phyloP scores from a whole-genome alignment of 2,888 invertebrate genomes.

The Strigamia transsilvanica region DNA sequence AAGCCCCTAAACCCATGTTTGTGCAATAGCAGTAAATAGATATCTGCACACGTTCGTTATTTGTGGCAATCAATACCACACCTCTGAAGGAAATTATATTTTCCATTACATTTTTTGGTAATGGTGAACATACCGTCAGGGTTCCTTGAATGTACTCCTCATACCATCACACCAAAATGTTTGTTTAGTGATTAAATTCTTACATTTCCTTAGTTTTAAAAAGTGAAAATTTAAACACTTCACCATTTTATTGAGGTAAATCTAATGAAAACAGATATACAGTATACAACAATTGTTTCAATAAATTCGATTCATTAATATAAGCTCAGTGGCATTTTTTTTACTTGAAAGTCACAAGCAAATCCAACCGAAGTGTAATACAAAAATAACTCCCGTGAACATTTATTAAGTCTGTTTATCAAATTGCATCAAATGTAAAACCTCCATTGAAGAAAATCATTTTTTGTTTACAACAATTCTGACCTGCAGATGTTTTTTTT shows the following conservation, averaged over 20 bases:
- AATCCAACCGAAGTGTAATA: neutral
- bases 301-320: neutral
- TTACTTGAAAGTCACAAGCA: neutral
- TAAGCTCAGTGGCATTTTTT: neutral
- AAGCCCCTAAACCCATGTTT: too few species aligned
- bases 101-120: neutral
- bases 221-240: neutral
- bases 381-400: neutral
- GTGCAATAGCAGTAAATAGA: too few species aligned
- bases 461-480: neutral
- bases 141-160: neutral
- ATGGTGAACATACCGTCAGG: neutral
- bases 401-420: neutral
- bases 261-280: constrained; percentile 8
- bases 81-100: too few species aligned
- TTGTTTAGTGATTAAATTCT: neutral
- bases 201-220: neutral
- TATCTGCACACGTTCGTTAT: too few species aligned
- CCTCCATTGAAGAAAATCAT: neutral
- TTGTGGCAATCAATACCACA: too few species aligned
- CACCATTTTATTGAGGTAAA: neutral
- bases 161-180: neutral
- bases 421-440: neutral
- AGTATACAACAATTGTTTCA: neutral
- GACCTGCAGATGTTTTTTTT: neutral